Conservation (phyloP, 2,888 invertebrate genomes). For the Drosophila anomalata region DNA sequence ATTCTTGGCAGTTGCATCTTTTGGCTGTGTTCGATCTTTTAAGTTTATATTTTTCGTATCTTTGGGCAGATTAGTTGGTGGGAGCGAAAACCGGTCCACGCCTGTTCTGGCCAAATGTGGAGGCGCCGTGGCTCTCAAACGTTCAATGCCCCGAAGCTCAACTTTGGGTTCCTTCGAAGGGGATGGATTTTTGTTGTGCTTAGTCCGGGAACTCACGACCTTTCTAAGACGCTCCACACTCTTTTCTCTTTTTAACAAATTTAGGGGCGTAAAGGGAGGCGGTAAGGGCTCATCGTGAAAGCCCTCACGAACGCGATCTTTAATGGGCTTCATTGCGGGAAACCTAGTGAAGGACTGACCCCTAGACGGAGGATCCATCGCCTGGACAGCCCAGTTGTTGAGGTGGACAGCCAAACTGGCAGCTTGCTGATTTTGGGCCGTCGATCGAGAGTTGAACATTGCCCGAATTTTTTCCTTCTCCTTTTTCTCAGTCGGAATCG, state of each 20-base stretch:
- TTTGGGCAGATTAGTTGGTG: background rate
- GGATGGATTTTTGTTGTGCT: background rate
- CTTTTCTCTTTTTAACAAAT: background rate
- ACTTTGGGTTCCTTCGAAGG: background rate
- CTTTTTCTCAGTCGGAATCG: background rate
- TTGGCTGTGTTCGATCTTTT: background rate
- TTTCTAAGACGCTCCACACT: background rate
- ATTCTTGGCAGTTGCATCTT: background rate
- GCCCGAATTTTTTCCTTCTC: background rate
- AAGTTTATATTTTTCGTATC: background rate
- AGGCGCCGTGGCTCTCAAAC: background rate
- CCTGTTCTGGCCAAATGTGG: background rate
- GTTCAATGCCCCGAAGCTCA: background rate
- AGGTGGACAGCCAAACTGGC: background rate
- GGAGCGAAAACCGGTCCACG: background rate
- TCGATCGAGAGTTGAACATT: background rate
- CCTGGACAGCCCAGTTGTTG: slow-evolving; percentile 28
- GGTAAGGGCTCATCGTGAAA: background rate
- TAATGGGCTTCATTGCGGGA: background rate
- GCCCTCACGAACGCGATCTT: background rate
- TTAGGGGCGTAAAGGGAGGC: background rate
- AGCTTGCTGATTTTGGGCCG: background rate
- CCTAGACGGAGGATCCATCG: slow-evolving; percentile 16
- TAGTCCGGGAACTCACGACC: background rate
- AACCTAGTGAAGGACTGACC: slow-evolving; percentile 2